phyloP scores from a whole-genome alignment of 2,113 vertebrate genomes.

The cattle (Bos taurus) region DNA sequence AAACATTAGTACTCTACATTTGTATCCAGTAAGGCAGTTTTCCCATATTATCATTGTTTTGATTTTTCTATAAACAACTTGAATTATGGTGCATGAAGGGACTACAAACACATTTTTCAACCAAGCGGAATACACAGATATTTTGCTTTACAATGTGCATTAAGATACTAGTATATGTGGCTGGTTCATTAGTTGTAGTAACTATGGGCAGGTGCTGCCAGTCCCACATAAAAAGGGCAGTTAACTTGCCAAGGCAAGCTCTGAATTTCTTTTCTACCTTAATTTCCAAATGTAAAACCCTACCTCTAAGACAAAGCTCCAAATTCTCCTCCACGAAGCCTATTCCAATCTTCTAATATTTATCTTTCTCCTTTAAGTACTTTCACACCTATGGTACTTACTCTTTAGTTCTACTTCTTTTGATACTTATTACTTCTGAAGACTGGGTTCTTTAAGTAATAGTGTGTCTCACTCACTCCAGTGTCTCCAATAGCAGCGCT shows the following conservation, averaged over 20 bases:
- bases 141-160: slow-evolving; percentile 74
- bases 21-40: slow-evolving; percentile 74
- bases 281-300: neutral
- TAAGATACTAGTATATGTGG: slow-evolving; percentile 26
- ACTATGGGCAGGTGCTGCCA: neutral
- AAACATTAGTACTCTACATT: slow-evolving; percentile 73
- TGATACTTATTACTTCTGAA: neutral
- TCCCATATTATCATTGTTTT: slow-evolving; percentile 65
- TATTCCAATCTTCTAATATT: neutral
- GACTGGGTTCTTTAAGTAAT: neutral
- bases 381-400: neutral
- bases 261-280: neutral
- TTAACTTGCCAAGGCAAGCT: neutral
- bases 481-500: neutral
- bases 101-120: slow-evolving; percentile 75
- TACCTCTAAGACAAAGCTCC: neutral
- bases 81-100: slow-evolving; percentile 71
- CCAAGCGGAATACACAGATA: slow-evolving; percentile 72
- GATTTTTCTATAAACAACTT: slow-evolving; percentile 73
- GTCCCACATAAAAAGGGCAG: neutral
- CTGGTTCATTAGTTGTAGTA: slow-evolving; percentile 53
- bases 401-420: neutral
- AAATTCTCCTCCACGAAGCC: neutral
- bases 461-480: neutral
- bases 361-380: neutral